Evolutionary conservation across 1,140 invertebrate species (phyloP).

Genomic region (Campoletis sonorensis): DNA sequence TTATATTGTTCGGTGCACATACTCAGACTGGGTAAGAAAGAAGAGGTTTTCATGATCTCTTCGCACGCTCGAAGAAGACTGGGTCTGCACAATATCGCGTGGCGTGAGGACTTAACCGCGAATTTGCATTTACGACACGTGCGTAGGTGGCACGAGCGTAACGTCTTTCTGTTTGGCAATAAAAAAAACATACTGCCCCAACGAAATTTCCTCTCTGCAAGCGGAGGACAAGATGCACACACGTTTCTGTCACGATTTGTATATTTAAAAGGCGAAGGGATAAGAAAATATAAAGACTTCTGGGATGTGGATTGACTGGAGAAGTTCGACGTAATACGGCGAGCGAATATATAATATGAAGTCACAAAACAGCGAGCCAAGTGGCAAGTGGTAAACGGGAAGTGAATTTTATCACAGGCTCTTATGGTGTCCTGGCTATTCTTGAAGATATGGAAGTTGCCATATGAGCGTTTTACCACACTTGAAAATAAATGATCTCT

Average conservation of each 20-base stretch:
- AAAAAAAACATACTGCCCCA: constrained; percentile 53
- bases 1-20: background rate
- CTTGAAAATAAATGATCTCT: constrained; percentile 11
- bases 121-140: constrained; percentile 56
- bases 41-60: constrained; percentile 38
- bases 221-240: background rate
- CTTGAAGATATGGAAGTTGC: background rate
- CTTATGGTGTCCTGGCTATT: background rate
- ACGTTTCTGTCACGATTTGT: background rate
- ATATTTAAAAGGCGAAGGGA: background rate
- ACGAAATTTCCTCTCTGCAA: constrained; percentile 42
- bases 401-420: background rate
- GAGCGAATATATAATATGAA: constrained; percentile 20
- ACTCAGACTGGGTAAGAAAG: background rate
- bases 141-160: constrained; percentile 54
- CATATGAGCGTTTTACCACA: background rate
- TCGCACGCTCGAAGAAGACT: constrained; percentile 18
- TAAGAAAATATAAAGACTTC: background rate
- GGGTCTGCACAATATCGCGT: constrained; percentile 31
- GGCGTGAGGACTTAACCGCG: constrained; percentile 21
- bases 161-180: constrained; percentile 49
- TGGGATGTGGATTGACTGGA: constrained; percentile 11
- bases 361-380: background rate
- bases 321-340: constrained; percentile 8
- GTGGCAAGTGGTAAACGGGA: background rate